phyloP scores from a whole-genome alignment of 2,113 vertebrate species.

The pig (Sus scrofa) region DNA sequence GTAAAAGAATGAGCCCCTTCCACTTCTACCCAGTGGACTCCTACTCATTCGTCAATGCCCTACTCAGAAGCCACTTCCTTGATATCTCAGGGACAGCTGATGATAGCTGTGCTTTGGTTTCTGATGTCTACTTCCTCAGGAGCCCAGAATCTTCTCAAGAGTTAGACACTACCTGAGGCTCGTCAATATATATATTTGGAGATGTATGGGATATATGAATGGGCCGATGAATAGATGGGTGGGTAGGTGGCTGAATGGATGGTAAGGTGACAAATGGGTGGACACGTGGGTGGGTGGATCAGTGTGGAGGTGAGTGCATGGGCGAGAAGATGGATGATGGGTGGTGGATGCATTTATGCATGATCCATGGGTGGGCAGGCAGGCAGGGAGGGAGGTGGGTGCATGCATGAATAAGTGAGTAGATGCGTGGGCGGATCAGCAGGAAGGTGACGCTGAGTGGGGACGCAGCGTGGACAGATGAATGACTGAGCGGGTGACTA shows the following conservation, averaged over 20 bases:
- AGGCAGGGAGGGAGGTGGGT: neutral
- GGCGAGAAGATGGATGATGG: too few relatives aligned
- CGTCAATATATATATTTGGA: neutral
- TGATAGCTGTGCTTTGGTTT: neutral
- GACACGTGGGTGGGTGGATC: too few relatives aligned
- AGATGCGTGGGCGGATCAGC: neutral
- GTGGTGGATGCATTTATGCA: too few relatives aligned
- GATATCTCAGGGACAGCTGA: neutral
- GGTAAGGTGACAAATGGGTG: neutral
- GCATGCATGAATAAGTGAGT: neutral
- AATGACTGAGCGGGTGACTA: neutral
- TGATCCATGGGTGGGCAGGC: too few relatives aligned
- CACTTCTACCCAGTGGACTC: neutral
- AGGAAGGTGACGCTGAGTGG: neutral
- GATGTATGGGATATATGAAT: neutral
- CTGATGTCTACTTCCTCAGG: neutral
- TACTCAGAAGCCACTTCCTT: neutral
- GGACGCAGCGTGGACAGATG: rapidly evolving
- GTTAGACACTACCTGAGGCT: too few relatives aligned
- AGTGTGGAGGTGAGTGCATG: too few relatives aligned
- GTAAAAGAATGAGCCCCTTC: neutral
- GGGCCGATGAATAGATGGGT: neutral
- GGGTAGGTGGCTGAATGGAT: too few relatives aligned
- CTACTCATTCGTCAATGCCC: neutral
- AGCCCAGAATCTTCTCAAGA: conserved; percentile 27